Percentiles rank a stretch among this genome's conserved stretches.
Evolutionary conservation across 2,888 invertebrate species (phyloP).

Genomic region (Melanchra persicariae): DNA sequence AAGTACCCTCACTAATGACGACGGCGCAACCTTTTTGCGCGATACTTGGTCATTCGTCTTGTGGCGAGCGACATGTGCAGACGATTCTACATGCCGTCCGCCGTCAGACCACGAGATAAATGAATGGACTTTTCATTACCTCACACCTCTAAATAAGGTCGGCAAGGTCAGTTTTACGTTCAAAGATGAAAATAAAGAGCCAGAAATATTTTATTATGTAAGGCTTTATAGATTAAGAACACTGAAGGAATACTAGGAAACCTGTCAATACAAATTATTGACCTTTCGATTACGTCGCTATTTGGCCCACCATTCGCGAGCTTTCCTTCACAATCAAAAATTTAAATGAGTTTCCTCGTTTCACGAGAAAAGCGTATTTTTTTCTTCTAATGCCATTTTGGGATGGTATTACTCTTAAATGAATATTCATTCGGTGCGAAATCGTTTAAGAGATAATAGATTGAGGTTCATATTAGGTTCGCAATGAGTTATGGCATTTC

Average conservation of each 20-base stretch:
- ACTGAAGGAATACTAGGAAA: constrained; percentile 61
- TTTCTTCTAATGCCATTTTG: constrained; percentile 86
- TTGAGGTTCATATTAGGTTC: constrained; percentile 87
- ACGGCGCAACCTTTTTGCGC: constrained; percentile 85
- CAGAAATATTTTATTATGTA: background rate
- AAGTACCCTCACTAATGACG: constrained; percentile 86
- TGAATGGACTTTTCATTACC: constrained; percentile 68
- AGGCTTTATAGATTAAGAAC: constrained; percentile 38
- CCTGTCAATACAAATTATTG: constrained; percentile 76
- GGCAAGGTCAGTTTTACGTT: constrained; percentile 57
- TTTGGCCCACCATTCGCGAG: constrained; percentile 74
- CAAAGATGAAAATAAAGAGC: constrained; percentile 11
- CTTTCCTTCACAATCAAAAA: constrained; percentile 87
- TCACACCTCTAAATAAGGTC: constrained; percentile 58
- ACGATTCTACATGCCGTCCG: constrained; percentile 74
- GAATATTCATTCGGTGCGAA: constrained; percentile 89
- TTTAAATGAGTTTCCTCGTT: constrained; percentile 87
- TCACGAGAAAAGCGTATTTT: constrained; percentile 80
- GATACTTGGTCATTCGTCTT: constrained; percentile 87
- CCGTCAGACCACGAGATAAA: constrained; percentile 75
- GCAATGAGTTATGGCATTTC: constrained; percentile 85
- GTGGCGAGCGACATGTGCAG: constrained; percentile 80
- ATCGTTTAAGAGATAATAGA: constrained; percentile 90
- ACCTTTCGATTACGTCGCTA: constrained; percentile 79
- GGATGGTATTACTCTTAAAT: constrained; percentile 88